phyloP scores from a whole-genome alignment of 2,888 invertebrate genomes.

The Sinhomidia bicolor region DNA sequence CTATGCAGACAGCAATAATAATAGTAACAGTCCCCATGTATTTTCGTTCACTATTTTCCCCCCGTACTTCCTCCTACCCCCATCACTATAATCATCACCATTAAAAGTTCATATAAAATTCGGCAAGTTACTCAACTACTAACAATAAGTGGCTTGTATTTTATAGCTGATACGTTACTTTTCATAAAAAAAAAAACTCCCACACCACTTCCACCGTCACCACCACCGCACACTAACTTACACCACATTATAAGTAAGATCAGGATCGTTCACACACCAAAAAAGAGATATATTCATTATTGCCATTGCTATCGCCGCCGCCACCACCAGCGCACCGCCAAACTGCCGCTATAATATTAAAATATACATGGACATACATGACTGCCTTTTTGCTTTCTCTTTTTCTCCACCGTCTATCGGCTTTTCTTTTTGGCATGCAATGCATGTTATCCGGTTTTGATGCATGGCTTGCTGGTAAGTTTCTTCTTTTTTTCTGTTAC shows the following conservation, averaged over 20 bases:
- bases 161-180: not conserved
- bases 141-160: not conserved
- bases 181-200: not conserved
- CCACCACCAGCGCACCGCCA: constrained; percentile 20
- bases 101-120: not conserved
- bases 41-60: constrained; percentile 22
- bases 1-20: not conserved
- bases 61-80: constrained; percentile 1
- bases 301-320: not conserved
- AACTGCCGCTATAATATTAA: constrained; percentile 39
- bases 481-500: not conserved
- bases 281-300: not conserved
- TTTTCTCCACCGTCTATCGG: not conserved
- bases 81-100: not conserved
- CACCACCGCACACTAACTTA: not conserved
- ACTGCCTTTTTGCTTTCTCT: not conserved
- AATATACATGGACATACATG: not conserved
- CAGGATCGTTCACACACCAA: not conserved
- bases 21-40: too few relatives aligned
- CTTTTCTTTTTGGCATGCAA: constrained; percentile 58
- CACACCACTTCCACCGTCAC: not conserved
- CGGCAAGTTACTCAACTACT: not conserved
- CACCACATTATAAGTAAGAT: constrained; percentile 37
- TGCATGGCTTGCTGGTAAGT: constrained; percentile 51
- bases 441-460: constrained; percentile 60